phyloP scores from a whole-genome alignment of 2,888 invertebrate species.

The Erebia epiphron region DNA sequence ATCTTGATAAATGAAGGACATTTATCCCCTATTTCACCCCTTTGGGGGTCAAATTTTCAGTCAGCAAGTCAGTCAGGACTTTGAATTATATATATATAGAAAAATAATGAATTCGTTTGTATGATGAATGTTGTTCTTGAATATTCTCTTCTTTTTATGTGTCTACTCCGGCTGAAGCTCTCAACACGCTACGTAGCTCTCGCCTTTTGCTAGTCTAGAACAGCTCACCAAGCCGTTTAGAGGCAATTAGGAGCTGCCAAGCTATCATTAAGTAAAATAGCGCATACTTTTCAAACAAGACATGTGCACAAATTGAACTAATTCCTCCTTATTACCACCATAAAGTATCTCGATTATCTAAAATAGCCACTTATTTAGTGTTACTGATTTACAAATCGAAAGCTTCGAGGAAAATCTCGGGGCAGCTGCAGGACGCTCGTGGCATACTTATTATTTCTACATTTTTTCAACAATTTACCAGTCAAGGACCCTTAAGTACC shows the following conservation, averaged over 20 bases:
- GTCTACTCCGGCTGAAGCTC: not conserved
- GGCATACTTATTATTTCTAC: conserved; percentile 38
- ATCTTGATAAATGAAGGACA: no score
- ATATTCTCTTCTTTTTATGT: not conserved
- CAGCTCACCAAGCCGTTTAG: not conserved
- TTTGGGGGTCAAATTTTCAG: no score
- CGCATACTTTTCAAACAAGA: conserved; percentile 30
- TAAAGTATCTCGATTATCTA: conserved; percentile 36
- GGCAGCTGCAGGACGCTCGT: conserved; percentile 40
- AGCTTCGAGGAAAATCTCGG: conserved; percentile 39
- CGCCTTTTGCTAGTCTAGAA: not conserved
- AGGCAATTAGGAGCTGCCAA: conserved; percentile 29
- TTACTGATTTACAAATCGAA: conserved; percentile 33
- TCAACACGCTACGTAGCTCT: not conserved
- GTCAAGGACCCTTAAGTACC: conserved; percentile 42
- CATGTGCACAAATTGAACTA: conserved; percentile 38
- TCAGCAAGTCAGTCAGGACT: no score
- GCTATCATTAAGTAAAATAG: conserved; percentile 28
- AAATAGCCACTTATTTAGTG: conserved; percentile 33
- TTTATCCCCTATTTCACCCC: no score
- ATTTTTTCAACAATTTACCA: conserved; percentile 38
- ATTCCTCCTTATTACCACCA: conserved; percentile 34
- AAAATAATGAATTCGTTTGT: not conserved
- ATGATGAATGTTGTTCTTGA: not conserved
- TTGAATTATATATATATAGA: no score